These are phyloP conservation scores for Pteria penguin DNA, from an alignment of 2,888 invertebrate genomes.

Conservation along the genomic window DNA sequence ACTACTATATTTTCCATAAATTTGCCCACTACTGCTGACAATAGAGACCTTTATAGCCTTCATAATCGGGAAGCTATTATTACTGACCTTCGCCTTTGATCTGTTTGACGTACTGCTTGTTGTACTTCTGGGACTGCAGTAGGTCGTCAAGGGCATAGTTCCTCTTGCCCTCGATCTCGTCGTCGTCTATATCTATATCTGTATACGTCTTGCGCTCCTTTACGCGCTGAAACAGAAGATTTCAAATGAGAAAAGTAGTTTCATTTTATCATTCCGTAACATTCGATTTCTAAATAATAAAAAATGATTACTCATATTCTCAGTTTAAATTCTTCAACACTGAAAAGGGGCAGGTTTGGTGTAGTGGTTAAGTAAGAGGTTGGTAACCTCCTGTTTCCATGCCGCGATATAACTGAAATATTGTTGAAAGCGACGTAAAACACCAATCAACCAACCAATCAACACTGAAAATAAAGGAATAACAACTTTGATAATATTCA, in stretches of 20 bases:
- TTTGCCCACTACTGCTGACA: neutral
- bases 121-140: constrained; percentile 89
- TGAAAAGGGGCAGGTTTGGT: too few species aligned
- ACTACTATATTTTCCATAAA: neutral
- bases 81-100: constrained; percentile 87
- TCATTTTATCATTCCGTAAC: too few species aligned
- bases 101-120: constrained; percentile 88
- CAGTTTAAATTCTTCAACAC: too few species aligned
- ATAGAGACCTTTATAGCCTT: neutral
- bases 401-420: too few species aligned
- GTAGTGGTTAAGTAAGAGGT: too few species aligned
- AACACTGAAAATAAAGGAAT: too few species aligned
- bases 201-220: constrained; percentile 95
- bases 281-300: too few species aligned
- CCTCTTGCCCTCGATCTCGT: constrained; percentile 90
- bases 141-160: constrained; percentile 96
- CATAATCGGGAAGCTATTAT: neutral
- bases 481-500: too few species aligned
- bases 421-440: too few species aligned
- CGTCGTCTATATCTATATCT: constrained; percentile 92
- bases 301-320: too few species aligned
- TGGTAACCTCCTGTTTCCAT: too few species aligned
- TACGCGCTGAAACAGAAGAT: constrained; percentile 82
- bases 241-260: neutral
- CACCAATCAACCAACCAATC: too few species aligned